phyloP scores from a whole-genome alignment of 2,113 vertebrate genomes.

The Gymnorhina tibicen region DNA sequence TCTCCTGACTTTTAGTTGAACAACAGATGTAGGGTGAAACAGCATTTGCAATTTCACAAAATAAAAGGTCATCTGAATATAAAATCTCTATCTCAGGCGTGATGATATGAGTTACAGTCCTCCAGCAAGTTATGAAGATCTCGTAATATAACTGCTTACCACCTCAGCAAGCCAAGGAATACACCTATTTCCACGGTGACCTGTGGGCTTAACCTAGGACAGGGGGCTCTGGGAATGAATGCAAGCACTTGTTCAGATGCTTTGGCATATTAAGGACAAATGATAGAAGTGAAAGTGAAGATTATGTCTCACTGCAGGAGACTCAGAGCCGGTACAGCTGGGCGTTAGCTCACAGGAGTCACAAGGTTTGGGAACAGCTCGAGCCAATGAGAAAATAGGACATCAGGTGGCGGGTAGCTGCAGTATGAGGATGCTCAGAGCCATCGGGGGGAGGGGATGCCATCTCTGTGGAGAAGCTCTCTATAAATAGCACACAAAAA shows the following conservation, averaged over 20 bases:
- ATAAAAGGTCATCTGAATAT: constrained; percentile 23
- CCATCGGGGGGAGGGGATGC: background rate
- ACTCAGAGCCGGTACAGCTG: background rate
- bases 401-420: constrained; percentile 41
- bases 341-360: background rate
- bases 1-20: background rate
- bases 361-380: constrained; percentile 51
- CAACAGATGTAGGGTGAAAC: constrained; percentile 3
- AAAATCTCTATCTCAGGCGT: background rate
- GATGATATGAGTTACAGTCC: background rate
- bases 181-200: background rate
- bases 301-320: constrained; percentile 39
- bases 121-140: background rate
- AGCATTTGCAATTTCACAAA: background rate
- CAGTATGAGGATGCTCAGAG: background rate
- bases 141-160: background rate
- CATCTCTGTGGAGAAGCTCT: constrained; percentile 12
- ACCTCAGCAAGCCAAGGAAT: background rate
- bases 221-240: background rate
- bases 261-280: constrained; percentile 3
- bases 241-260: background rate
- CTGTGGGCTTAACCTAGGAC: background rate
- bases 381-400: constrained; percentile 67
- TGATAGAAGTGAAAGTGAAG: constrained; percentile 31
- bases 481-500: constrained; percentile 59